Percentiles rank a stretch among this genome's conserved stretches.
phyloP scores from a whole-genome alignment of 2,888 invertebrate species.

The Crocallis elinguaria region DNA sequence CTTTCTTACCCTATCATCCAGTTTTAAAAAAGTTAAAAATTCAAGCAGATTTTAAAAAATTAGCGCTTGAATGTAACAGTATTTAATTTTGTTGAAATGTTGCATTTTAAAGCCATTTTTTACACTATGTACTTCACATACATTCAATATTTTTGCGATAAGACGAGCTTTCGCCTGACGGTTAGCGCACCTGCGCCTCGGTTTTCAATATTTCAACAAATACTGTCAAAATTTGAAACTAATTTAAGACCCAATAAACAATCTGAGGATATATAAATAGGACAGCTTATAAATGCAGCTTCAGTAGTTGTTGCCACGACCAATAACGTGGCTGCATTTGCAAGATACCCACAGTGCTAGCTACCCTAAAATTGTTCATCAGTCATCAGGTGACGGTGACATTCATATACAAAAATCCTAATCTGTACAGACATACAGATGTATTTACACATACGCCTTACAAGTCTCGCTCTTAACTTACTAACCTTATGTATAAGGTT shows the following conservation, averaged over 20 bases:
- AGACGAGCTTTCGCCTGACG: too few relatives aligned
- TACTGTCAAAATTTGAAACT: slow-evolving; percentile 8
- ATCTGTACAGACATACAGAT: slow-evolving; percentile 36
- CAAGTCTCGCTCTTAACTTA: slow-evolving; percentile 19
- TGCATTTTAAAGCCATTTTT: too few relatives aligned
- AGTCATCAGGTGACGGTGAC: slow-evolving; percentile 23
- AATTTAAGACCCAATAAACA: too few relatives aligned
- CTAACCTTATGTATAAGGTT: slow-evolving; percentile 24
- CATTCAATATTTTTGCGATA: too few relatives aligned
- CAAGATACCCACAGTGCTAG: too few relatives aligned
- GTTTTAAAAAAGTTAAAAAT: slow-evolving; percentile 15
- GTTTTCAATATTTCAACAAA: slow-evolving; percentile 23
- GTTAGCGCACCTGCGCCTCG: too few relatives aligned
- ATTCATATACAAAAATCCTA: slow-evolving; percentile 34
- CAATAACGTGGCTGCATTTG: too few relatives aligned
- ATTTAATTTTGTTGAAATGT: slow-evolving; percentile 13
- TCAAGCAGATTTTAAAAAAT: slow-evolving; percentile 17
- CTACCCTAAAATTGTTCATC: too few relatives aligned
- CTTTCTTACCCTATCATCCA: slow-evolving; percentile 25
- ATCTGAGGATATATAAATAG: too few relatives aligned
- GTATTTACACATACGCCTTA: slow-evolving; percentile 22
- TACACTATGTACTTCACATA: too few relatives aligned
- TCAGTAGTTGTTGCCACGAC: too few relatives aligned
- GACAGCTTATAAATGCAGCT: too few relatives aligned
- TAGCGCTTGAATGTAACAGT: not conserved